Conservation (phyloP, 2,113 vertebrate species). For the Erpornis zantholeuca region DNA sequence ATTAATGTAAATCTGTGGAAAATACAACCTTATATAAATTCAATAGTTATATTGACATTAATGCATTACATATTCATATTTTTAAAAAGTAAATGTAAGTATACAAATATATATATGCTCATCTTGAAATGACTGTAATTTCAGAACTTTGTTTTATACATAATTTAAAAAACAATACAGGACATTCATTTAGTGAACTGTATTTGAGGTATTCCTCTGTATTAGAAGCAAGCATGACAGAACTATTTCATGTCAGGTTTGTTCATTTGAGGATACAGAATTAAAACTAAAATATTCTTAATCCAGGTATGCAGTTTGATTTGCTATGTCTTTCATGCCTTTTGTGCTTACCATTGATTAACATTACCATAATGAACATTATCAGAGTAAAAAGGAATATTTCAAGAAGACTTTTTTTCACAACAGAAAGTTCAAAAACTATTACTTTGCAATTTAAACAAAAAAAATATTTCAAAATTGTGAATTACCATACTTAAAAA, state of each 20-base stretch:
- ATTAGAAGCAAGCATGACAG: background rate
- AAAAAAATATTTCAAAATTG: background rate
- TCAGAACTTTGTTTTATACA: background rate
- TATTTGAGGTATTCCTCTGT: background rate
- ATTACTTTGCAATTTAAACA: background rate
- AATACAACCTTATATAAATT: background rate
- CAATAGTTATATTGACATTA: background rate
- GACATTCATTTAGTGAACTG: background rate
- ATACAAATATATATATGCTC: background rate
- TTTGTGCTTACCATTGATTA: background rate
- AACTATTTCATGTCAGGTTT: background rate
- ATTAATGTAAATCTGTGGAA: background rate
- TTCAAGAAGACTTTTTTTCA: background rate
- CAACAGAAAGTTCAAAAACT: background rate
- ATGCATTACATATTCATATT: background rate
- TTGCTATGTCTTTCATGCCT: background rate
- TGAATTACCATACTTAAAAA: background rate
- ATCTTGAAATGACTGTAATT: background rate
- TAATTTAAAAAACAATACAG: background rate
- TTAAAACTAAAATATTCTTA: background rate
- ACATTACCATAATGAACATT: no score
- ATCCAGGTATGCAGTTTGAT: background rate
- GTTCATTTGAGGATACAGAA: background rate
- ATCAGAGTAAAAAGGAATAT: background rate
- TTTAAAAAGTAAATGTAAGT: background rate